Percentiles rank a stretch among this genome's conserved stretches.
These are phyloP conservation scores for Drosophila algonquin DNA, from an alignment of 2,888 invertebrate species.

Conservation along the genomic window DNA sequence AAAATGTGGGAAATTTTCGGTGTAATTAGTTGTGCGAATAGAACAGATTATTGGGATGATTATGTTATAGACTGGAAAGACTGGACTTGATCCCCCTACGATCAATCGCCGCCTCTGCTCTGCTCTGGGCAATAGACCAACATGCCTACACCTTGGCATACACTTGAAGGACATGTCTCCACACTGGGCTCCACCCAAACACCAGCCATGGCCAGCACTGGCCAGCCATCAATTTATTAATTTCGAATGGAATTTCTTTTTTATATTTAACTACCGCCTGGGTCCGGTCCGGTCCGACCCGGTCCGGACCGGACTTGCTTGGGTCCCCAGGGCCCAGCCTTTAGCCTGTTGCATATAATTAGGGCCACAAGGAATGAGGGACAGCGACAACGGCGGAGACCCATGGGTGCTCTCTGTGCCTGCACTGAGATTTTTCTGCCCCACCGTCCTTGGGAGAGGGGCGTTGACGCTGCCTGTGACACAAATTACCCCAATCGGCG, in stretches of 20 bases:
- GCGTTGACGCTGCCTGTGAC: conserved; percentile 51
- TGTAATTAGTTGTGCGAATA: conserved; percentile 24
- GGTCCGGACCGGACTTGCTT: conserved; percentile 8
- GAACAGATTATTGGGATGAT: conserved; percentile 14
- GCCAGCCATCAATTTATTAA: conserved; percentile 76
- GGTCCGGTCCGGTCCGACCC: conserved; percentile 8
- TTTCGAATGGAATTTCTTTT: conserved; percentile 71
- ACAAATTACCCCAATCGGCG: conserved; percentile 49
- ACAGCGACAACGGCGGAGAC: not conserved
- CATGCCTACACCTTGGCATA: too few relatives aligned
- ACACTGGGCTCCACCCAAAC: too few relatives aligned
- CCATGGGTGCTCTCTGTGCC: conserved; percentile 45
- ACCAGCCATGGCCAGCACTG: conserved; percentile 46
- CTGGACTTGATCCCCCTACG: not conserved
- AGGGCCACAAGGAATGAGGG: conserved; percentile 44
- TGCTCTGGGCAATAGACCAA: conserved; percentile 14
- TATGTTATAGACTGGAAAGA: too few relatives aligned
- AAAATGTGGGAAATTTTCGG: conserved; percentile 25
- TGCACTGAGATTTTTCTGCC: conserved; percentile 29
- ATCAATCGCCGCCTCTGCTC: conserved; percentile 9
- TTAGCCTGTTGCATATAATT: conserved; percentile 73
- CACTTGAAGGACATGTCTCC: conserved; percentile 18
- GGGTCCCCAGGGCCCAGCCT: conserved; percentile 18
- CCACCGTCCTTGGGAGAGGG: conserved; percentile 17
- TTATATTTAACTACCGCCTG: conserved; percentile 60